Percentiles rank a stretch among this genome's conserved stretches.
phyloP scores from a whole-genome alignment of 2,113 vertebrate species.

The Excalfactoria chinensis region DNA sequence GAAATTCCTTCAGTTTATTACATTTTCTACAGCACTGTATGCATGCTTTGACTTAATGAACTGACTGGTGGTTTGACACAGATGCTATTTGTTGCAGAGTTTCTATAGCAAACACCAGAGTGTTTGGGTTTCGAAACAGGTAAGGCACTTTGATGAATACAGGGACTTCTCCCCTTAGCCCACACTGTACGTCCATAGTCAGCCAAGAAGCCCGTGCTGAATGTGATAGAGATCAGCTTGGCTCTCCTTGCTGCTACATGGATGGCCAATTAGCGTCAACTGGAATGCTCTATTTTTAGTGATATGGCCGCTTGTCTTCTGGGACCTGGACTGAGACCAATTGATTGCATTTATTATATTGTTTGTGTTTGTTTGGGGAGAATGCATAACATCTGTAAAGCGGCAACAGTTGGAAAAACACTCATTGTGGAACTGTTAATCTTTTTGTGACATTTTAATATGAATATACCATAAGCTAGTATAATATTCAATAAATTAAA shows the following conservation, averaged over 20 bases:
- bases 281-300: constrained; percentile 30
- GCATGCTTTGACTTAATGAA: not conserved
- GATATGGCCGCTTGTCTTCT: not conserved
- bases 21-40: not conserved
- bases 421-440: constrained; percentile 10
- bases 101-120: not conserved
- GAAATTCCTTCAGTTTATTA: not conserved
- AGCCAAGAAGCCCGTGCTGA: not conserved
- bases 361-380: not conserved
- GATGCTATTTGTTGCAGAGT: not conserved
- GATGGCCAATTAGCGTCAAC: constrained; percentile 25
- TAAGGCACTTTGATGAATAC: not conserved
- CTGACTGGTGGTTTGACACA: not conserved
- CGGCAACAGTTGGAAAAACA: constrained; percentile 42
- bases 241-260: not conserved
- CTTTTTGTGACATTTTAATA: constrained; percentile 25
- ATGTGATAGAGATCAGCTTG: not conserved
- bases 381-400: constrained; percentile 6
- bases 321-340: not conserved
- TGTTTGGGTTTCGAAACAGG: not conserved
- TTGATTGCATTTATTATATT: not conserved
- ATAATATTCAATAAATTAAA: constrained; percentile 64
- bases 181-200: not conserved
- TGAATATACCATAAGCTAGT: constrained; percentile 34
- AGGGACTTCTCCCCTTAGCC: not conserved